A percentile compares a stretch with the other conserved stretches of the same genome.
Conservation (phyloP, 2,888 invertebrate species). For the Dicyrtomina minuta region DNA sequence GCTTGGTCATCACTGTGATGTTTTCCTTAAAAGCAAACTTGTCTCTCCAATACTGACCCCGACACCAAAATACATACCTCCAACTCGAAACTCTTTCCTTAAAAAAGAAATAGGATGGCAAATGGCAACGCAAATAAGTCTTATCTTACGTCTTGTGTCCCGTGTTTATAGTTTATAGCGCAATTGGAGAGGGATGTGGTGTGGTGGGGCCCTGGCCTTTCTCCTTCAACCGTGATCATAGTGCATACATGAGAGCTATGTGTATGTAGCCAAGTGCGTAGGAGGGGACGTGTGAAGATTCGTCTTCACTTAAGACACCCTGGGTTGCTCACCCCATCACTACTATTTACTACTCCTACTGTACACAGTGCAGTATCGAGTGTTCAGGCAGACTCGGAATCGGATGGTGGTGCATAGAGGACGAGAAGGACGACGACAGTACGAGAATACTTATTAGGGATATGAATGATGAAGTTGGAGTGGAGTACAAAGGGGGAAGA, state of each 20-base stretch:
- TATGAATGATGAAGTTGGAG: neutral
- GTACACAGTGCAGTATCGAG: neutral
- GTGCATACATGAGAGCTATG: neutral
- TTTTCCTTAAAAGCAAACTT: too few relatives aligned
- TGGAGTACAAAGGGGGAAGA: neutral
- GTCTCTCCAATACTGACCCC: too few relatives aligned
- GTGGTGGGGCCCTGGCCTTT: too few relatives aligned
- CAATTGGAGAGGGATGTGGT: too few relatives aligned
- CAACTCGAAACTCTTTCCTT: too few relatives aligned
- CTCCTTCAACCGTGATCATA: neutral
- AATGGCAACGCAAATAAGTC: too few relatives aligned
- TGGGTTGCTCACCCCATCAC: conserved; percentile 5
- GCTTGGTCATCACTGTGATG: too few relatives aligned
- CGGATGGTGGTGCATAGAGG: neutral
- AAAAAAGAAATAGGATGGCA: too few relatives aligned
- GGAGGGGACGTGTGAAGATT: neutral
- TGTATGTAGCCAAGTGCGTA: neutral
- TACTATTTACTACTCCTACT: neutral
- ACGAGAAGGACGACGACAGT: neutral
- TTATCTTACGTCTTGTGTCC: too few relatives aligned
- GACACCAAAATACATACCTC: too few relatives aligned
- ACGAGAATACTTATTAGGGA: too few relatives aligned
- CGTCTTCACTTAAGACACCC: neutral
- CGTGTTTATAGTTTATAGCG: too few relatives aligned
- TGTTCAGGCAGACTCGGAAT: neutral